phyloP scores from a whole-genome alignment of 2,888 invertebrate genomes.

The Agrilus mali region DNA sequence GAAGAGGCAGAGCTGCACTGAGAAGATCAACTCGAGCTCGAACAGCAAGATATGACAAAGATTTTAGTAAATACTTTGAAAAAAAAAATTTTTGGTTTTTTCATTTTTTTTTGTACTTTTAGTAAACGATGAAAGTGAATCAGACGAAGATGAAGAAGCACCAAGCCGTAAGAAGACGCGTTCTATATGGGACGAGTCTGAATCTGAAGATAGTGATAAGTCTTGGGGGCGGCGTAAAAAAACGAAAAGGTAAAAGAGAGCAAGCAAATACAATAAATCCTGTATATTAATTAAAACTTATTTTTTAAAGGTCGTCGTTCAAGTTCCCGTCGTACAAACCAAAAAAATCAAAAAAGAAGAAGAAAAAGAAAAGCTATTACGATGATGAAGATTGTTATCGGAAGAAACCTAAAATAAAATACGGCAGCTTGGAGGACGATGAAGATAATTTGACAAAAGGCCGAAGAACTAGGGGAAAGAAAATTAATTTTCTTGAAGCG shows the following conservation, averaged over 20 bases:
- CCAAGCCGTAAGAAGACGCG: conserved; percentile 44
- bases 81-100: neutral
- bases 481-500: conserved; percentile 66
- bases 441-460: conserved; percentile 37
- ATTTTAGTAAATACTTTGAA: conserved; percentile 38
- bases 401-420: conserved; percentile 35
- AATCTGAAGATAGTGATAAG: conserved; percentile 46
- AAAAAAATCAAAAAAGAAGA: conserved; percentile 35
- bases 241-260: conserved; percentile 1
- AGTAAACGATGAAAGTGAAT: conserved; percentile 18
- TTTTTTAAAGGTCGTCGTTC: conserved; percentile 22
- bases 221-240: conserved; percentile 39
- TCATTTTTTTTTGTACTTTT: conserved; percentile 12
- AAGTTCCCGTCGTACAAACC: conserved; percentile 14
- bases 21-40: conserved; percentile 42
- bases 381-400: conserved; percentile 32
- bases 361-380: conserved; percentile 34
- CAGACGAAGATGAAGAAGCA: conserved; percentile 34
- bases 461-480: conserved; percentile 57
- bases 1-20: conserved; percentile 27
- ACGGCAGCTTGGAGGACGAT: conserved; percentile 46
- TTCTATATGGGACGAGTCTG: conserved; percentile 44
- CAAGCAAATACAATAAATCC: conserved; percentile 20
- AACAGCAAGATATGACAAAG: conserved; percentile 40
- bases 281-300: conserved; percentile 16